phyloP scores from a whole-genome alignment of 2,888 invertebrate genomes.

The Apamea sordens region DNA sequence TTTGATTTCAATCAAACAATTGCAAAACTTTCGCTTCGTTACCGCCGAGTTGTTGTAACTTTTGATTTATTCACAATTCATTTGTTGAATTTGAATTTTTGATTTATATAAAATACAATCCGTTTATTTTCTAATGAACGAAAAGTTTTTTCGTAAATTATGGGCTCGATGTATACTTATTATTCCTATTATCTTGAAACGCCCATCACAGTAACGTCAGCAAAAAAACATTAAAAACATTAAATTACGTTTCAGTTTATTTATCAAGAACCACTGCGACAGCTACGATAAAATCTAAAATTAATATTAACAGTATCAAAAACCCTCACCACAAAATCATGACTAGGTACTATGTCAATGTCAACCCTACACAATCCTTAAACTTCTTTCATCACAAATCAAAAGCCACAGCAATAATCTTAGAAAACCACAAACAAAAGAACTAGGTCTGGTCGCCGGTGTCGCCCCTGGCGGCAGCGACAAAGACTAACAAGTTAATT shows the following conservation, averaged over 20 bases:
- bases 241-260: background rate
- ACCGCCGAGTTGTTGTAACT: constrained; percentile 69
- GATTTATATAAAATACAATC: constrained; percentile 69
- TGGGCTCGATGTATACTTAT: background rate
- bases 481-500: constrained; percentile 60
- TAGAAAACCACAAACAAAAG: constrained; percentile 38
- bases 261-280: background rate
- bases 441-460: constrained; percentile 26
- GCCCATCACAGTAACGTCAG: background rate
- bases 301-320: background rate
- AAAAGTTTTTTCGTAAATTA: constrained; percentile 44
- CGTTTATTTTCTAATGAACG: constrained; percentile 64
- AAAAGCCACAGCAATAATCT: constrained; percentile 17
- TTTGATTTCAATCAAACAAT: constrained; percentile 72
- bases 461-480: constrained; percentile 43
- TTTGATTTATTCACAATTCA: constrained; percentile 75
- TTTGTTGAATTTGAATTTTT: constrained; percentile 74
- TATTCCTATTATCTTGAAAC: background rate
- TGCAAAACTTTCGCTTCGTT: constrained; percentile 70
- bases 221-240: background rate
- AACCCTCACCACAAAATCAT: background rate
- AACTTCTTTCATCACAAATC: background rate
- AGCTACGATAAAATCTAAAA: background rate
- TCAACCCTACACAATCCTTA: background rate
- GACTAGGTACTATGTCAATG: no score